Base-by-base conservation (phyloP, 1,140 invertebrate species). In the Drosophila sechellia region DNA sequence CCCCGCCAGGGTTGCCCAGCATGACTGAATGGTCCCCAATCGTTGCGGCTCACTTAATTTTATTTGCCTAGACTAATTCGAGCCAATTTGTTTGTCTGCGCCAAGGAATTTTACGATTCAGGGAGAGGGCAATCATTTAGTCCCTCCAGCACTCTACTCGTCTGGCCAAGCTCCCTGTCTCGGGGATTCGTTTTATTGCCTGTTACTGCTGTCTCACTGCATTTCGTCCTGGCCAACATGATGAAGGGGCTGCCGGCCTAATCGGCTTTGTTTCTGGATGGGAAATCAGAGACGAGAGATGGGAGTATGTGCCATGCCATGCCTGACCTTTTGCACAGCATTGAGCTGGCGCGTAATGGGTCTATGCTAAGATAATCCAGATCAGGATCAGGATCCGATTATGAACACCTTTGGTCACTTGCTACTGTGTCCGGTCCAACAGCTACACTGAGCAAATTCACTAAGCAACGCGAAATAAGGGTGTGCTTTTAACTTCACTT, bases 71-170 rank as follows among this genome's bases (percentile, higher is more conserved):
- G 49, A 48, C 60, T 60, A 87, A 87, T 81, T 86, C 73, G 54
- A 87, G 79, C 71, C 65, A 87, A 87, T 81, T 86, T 86, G 79
- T 87, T 81, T 81, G 83, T 71, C 63, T 77, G 63, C 72, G n/a
- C 53, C 55, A 64, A 49, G 45, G 58, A 55, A 73, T 63, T 81
- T 81, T 77, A 81, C 71, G 60, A 50, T 43, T 25, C 46, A 13
- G 13, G 31, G 27, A 15, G 11, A 6, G 20, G 17, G 25, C 63
- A 63, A 69, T 70, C 63, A 70, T 40, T 70, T 70, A 70, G 50
- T 15, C 64, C 12, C 48, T 10, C 40, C 31, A 52, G 22, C 45
- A 31, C 59, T 42, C 46, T 46, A 43, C 25, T 68, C 27, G 39
- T 20, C 22, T 37, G 55, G 31, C 40, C 22, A 45, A 5, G 4